Percentiles rank a stretch among this genome's conserved stretches.
phyloP scores from a whole-genome alignment of 2,888 invertebrate species.

The Cryptosula pallasiana region DNA sequence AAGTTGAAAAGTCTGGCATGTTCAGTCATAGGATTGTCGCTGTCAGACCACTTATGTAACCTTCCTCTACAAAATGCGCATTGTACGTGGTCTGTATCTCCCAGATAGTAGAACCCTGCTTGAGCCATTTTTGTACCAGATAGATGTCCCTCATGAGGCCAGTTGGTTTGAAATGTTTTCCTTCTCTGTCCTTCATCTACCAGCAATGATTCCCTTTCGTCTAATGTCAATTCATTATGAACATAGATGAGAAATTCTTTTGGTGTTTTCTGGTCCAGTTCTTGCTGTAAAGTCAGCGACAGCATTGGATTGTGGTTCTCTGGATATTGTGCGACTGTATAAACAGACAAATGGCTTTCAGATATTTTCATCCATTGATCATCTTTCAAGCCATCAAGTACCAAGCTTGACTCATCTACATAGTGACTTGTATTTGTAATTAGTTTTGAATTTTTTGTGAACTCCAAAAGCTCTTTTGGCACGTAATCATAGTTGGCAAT shows the following conservation, averaged over 20 bases:
- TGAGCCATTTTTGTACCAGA: background rate
- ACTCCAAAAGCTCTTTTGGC: too few relatives aligned
- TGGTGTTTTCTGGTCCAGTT: background rate
- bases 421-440: too few relatives aligned
- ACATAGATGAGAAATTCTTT: background rate
- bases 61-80: conserved; percentile 13
- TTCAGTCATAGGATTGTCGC: background rate
- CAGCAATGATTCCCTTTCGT: conserved; percentile 3
- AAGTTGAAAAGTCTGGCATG: background rate
- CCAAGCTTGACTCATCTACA: too few relatives aligned
- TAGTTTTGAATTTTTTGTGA: too few relatives aligned
- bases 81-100: background rate
- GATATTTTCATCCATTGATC: background rate
- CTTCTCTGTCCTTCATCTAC: conserved; percentile 15
- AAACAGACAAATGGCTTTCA: background rate
- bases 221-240: background rate
- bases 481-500: too few relatives aligned
- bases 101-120: background rate
- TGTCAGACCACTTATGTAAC: background rate
- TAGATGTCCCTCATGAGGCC: background rate
- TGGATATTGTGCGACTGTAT: background rate
- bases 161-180: conserved; percentile 3
- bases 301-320: background rate
- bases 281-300: background rate
- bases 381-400: too few relatives aligned